These are phyloP conservation scores for Diploscapter pachys DNA, from an alignment of 1,140 invertebrate genomes.

Conservation along the genomic window DNA sequence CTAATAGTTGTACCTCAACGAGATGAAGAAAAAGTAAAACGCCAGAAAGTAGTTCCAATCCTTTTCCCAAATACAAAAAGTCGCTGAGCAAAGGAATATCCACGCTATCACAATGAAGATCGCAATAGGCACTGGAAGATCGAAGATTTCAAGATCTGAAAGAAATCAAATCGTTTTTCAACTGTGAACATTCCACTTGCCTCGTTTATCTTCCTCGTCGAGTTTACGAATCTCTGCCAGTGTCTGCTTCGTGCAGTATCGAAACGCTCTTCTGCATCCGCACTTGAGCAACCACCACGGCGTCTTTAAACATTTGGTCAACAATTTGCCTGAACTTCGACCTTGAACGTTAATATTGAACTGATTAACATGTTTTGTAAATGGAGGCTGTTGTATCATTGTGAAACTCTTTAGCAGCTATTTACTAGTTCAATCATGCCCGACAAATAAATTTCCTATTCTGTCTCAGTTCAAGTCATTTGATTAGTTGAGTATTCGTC, in stretches of 20 bases:
- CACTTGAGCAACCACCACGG: slow-evolving; percentile 51
- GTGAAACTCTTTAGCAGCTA: no score
- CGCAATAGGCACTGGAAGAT: slow-evolving; percentile 47
- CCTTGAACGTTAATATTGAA: no score
- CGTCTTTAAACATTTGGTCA: slow-evolving; percentile 46
- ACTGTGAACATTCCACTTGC: slow-evolving; percentile 23
- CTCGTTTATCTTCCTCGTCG: slow-evolving; percentile 46
- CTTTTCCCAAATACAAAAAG: slow-evolving; percentile 66
- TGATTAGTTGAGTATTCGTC: not conserved
- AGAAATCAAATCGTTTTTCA: slow-evolving; percentile 12
- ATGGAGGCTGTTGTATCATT: no score
- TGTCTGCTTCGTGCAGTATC: slow-evolving; percentile 54
- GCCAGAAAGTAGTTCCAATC: slow-evolving; percentile 79
- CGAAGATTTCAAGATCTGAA: slow-evolving; percentile 47
- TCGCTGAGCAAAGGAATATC: slow-evolving; percentile 49
- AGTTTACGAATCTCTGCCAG: slow-evolving; percentile 43
- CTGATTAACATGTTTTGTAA: no score
- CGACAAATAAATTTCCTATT: not conserved
- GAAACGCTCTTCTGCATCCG: slow-evolving; percentile 43
- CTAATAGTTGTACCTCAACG: slow-evolving; percentile 36
- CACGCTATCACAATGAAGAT: slow-evolving; percentile 45
- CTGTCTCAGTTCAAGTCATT: not conserved
- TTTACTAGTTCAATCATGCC: no score
- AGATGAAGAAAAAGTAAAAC: slow-evolving; percentile 90
- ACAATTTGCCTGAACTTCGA: slow-evolving; percentile 41